Percentiles rank a stretch among this genome's conserved stretches.
Conservation (phyloP, 2,888 invertebrate species). For the Ochlodes sylvanus region DNA sequence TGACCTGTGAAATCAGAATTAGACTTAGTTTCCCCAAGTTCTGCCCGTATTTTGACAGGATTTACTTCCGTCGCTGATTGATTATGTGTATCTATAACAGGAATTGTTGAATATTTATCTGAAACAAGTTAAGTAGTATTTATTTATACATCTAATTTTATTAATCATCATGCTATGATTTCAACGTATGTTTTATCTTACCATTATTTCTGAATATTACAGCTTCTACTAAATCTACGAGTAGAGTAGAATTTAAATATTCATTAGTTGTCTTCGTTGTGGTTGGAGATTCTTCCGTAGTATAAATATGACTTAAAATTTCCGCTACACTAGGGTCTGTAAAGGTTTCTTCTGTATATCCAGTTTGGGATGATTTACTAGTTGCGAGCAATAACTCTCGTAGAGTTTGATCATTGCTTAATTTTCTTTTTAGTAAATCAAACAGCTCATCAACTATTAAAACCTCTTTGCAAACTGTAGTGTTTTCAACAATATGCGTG, state of each 20-base stretch:
- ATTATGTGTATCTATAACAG: constrained; percentile 48
- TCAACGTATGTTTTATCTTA: constrained; percentile 44
- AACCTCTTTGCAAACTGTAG: constrained; percentile 60
- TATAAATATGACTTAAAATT: constrained; percentile 68
- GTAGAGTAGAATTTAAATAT: constrained; percentile 70
- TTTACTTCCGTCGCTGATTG: constrained; percentile 52
- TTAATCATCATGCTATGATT: neutral
- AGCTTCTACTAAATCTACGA: constrained; percentile 76
- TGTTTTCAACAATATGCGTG: constrained; percentile 47
- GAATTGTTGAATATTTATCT: constrained; percentile 57
- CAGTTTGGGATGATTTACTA: constrained; percentile 49
- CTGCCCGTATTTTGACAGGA: constrained; percentile 70
- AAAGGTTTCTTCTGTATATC: constrained; percentile 52
- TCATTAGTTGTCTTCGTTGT: constrained; percentile 59
- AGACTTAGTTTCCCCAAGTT: constrained; percentile 60
- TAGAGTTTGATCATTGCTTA: constrained; percentile 67
- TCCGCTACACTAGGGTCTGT: constrained; percentile 68
- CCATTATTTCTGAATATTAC: constrained; percentile 75
- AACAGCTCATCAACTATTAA: constrained; percentile 69
- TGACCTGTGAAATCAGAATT: constrained; percentile 74
- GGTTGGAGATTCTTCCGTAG: constrained; percentile 59
- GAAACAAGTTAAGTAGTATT: constrained; percentile 42
- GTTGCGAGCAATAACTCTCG: constrained; percentile 60
- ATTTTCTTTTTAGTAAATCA: constrained; percentile 66
- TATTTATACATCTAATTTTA: neutral